Base-by-base conservation (phyloP, 2,797 vertebrate genomes). In the Danio albolineatus region DNA sequence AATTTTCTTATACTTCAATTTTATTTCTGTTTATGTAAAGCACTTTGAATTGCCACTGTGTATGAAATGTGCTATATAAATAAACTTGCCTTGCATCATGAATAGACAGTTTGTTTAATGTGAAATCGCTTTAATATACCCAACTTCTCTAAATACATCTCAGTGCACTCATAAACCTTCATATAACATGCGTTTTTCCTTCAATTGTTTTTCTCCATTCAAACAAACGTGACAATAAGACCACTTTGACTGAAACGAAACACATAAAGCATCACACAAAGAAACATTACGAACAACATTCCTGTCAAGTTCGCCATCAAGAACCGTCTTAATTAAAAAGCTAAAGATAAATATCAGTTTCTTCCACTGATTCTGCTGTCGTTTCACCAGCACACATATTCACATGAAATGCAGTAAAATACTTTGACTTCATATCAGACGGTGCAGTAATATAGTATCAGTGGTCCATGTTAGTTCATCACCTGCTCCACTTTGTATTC, bases 201-300 rank as follows among this genome's bases (percentile, higher is more conserved):
- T 79, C 78, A 76, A 51, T 76, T 19, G 49, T 64, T 70, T 73
- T 79, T 90, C 89, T 92, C 93, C 91, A 89, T 91, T 84, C 73
- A 44, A 73, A 76, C 49, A 12, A 57, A 72, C 2, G 59, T 66
- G 76, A 85, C 87, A 85, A 82, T 2, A 76, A 5, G 13, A 83
- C 74, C 28, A 39, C n/a, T 59, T 38, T 66, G 44, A 76, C 46
- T 76, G 84, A 83, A 49, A 71, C 1, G 74, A 65, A 73, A 46
- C 43, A 81, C 39, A 51, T 57, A 74, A 70, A 81, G 76, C 28
- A 78, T 57, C 48, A 36, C 48, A 36, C 73, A 73, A 66, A 38
- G 71, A 85, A 79, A 80, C 83, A 78, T 19, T 0, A 19, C 4
- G 2, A 54, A 70, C 17, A 51, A 67, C 14, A 51, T 67, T 67